Base-by-base conservation (phyloP, 92 coral and sea anemone species). In the Porites evermanni region DNA sequence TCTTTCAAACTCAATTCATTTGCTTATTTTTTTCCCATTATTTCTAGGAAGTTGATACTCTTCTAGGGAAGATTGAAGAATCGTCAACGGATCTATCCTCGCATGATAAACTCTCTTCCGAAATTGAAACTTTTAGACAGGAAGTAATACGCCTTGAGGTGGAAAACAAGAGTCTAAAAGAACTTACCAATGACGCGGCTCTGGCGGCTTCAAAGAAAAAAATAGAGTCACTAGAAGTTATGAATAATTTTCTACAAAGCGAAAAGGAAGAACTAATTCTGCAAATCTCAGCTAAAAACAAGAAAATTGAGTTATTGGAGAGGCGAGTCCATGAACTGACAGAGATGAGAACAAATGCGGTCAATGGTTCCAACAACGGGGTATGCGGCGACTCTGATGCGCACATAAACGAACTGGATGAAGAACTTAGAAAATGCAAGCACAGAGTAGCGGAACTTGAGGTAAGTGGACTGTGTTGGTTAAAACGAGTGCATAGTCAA, bases 221-320 rank as follows among this genome's bases (percentile, higher is more conserved):
- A 82, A 84, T 92, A 16, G 89, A 89, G 5, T 56, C 76, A 38
- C 74, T 95, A 12, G 85, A 89, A 52, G 91, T 83, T 26, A 84
- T 74, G 64, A 84, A 86, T 58, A 83, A 87, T 75, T 83, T 78
- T 51, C 78, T 94, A n/a, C 84, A 81, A 21, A 88, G 91, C 74
- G 96, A 97, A 72, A 97, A 95, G 59, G 93, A 95, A 12, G 94
- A 90, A 8, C 77, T 95, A 12, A 79, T 76, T 6, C 82, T 89
- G 9, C 94, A 94, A 63, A 67, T 93, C 59, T 76, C 90, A 3
- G 77, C 92, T 23, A 91, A 94, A 56, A 94, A 88, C 64, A 94
- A 90, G 89, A 93, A 93, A 78, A 84, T 93, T 38, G 88, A 81
- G 51, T 64, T 95, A 70, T 81, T 81, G 82, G 94, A 88, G 72